These are phyloP conservation scores for Marasmarcha lunaedactyla DNA, from an alignment of 2,888 invertebrate genomes.

Conservation along the genomic window DNA sequence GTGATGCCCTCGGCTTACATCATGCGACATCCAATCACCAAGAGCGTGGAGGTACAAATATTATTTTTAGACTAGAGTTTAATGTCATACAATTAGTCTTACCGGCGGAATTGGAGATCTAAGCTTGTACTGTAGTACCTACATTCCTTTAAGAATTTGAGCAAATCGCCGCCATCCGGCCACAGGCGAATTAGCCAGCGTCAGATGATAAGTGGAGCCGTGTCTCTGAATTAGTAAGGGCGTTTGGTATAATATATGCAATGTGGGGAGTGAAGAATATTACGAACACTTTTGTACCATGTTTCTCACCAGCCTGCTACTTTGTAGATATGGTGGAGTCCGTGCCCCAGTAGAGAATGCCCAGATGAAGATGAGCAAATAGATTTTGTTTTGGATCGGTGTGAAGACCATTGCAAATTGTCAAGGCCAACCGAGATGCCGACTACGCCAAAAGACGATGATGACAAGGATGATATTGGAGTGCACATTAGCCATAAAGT, in stretches of 20 bases:
- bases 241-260: slow-evolving; percentile 54
- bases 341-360: slow-evolving; percentile 83
- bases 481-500: slow-evolving; percentile 67
- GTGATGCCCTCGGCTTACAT: slow-evolving; percentile 81
- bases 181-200: slow-evolving; percentile 53
- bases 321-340: slow-evolving; percentile 83
- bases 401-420: slow-evolving; percentile 76
- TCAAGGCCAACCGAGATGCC: slow-evolving; percentile 46
- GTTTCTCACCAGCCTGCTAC: neutral
- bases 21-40: slow-evolving; percentile 78
- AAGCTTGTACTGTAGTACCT: slow-evolving; percentile 3
- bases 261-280: neutral
- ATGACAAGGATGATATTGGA: slow-evolving; percentile 61
- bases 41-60: slow-evolving; percentile 74
- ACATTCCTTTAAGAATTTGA: slow-evolving; percentile 61
- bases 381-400: slow-evolving; percentile 78
- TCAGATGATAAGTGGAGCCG: slow-evolving; percentile 40
- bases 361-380: slow-evolving; percentile 80
- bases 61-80: neutral
- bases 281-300: slow-evolving; percentile 1
- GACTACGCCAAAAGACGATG: slow-evolving; percentile 36
- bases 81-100: neutral
- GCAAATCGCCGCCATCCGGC: slow-evolving; percentile 66
- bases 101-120: neutral
- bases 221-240: slow-evolving; percentile 51